Evolutionary conservation across 2,113 vertebrate genomes (phyloP).

Genomic region (Geococcyx californianus): DNA sequence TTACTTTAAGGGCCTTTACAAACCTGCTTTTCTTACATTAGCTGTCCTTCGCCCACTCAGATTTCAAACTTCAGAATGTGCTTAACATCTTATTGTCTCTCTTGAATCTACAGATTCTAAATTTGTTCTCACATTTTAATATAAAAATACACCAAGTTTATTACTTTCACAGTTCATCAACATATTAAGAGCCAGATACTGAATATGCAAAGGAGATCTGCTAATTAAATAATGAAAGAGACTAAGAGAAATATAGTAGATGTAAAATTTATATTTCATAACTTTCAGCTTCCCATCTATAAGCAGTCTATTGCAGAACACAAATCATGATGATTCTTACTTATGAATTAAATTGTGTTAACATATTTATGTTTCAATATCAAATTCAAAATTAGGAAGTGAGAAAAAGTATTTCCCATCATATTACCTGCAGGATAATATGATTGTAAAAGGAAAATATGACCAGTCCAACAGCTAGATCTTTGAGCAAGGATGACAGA

Average conservation of each 20-base stretch:
- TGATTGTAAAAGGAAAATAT: too few species aligned
- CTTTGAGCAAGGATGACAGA: background rate
- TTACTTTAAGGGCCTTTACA: background rate
- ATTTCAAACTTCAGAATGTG: background rate
- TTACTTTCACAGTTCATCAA: background rate
- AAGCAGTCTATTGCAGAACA: too few species aligned
- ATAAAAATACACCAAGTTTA: background rate
- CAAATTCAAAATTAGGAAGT: background rate
- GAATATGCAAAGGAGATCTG: background rate
- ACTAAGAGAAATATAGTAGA: background rate
- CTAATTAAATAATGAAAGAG: background rate
- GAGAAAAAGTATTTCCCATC: background rate
- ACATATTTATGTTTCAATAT: background rate
- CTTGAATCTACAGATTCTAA: background rate
- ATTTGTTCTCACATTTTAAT: background rate
- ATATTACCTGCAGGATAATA: too few species aligned
- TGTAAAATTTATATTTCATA: background rate
- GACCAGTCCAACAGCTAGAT: background rate
- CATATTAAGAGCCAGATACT: background rate
- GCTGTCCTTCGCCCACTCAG: background rate
- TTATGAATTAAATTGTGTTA: background rate
- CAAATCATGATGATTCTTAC: background rate
- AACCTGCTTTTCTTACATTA: background rate
- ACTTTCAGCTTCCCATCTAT: background rate
- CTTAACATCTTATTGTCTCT: background rate